Evolutionary conservation across 1,140 invertebrate species (phyloP).

Genomic region (Lepidotrigona ventralis): DNA sequence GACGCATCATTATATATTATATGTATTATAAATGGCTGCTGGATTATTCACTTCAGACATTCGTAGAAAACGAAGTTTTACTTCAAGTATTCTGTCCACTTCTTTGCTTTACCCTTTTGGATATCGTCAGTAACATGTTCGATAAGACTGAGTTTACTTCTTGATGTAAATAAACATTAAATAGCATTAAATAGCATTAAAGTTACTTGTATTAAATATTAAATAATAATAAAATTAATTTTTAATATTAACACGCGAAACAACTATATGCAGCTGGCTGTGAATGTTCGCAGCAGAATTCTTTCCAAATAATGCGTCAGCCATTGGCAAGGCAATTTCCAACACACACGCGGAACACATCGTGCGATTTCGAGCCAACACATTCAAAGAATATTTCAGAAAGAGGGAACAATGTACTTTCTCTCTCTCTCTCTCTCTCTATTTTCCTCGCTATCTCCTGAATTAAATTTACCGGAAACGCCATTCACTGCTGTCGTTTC

Average conservation of each 20-base stretch:
- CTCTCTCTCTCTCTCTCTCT: neutral
- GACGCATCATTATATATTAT: too few species aligned
- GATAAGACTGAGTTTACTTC: too few species aligned
- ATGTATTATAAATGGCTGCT: too few species aligned
- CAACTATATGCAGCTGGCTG: neutral
- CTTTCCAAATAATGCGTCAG: neutral
- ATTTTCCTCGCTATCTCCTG: neutral
- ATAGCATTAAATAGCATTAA: too few species aligned
- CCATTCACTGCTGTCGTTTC: conserved; percentile 11
- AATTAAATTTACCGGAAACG: conserved; percentile 37
- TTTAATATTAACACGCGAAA: neutral
- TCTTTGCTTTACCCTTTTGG: too few species aligned
- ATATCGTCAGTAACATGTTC: too few species aligned
- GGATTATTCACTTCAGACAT: too few species aligned
- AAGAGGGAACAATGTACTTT: neutral
- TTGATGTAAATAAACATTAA: too few species aligned
- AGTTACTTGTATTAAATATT: too few species aligned
- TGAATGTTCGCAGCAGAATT: neutral
- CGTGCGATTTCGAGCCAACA: too few species aligned
- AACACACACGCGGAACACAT: neutral
- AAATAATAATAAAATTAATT: neutral
- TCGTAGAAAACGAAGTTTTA: too few species aligned
- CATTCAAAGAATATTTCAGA: neutral
- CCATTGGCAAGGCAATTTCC: neutral
- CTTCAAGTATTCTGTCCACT: too few species aligned